Percentiles rank a stretch among this genome's conserved stretches.
phyloP scores from a whole-genome alignment of 2,888 invertebrate species.

The Heterodera filipjevi region DNA sequence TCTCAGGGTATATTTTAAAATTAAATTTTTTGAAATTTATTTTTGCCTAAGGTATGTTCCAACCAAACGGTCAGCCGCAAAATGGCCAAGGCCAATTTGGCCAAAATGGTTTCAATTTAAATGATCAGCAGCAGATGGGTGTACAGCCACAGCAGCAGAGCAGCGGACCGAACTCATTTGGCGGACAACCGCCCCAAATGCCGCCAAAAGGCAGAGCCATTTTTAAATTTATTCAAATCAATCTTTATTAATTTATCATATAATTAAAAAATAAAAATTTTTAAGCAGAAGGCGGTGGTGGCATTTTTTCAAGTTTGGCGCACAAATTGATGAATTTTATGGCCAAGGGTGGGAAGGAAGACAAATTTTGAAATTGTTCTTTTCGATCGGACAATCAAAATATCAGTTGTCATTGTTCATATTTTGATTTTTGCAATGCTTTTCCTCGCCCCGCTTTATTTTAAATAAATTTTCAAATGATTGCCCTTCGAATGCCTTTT shows the following conservation, averaged over 20 bases:
- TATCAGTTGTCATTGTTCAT: not conserved
- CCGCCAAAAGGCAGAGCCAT: not conserved
- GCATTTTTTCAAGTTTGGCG: not conserved
- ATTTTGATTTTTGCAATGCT: not conserved
- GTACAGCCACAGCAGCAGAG: not conserved
- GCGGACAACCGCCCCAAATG: not conserved
- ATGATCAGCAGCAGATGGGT: not conserved
- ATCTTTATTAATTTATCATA: not conserved
- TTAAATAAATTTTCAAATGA: not conserved
- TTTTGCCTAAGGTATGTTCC: not conserved
- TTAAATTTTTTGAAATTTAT: not conserved
- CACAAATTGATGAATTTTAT: not conserved
- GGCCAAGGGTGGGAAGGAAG: not conserved
- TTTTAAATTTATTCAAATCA: not conserved
- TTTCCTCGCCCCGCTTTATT: not conserved
- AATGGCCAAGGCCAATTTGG: not conserved
- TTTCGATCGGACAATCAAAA: too few relatives aligned
- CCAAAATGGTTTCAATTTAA: not conserved
- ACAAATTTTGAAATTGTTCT: not conserved
- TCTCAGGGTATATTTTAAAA: not conserved
- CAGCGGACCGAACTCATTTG: not conserved
- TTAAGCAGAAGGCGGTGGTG: not conserved
- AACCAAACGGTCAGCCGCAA: not conserved
- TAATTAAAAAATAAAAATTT: not conserved
- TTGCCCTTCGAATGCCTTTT: not conserved